Conservation (phyloP, 2,113 vertebrate genomes). For the Charina bottae region DNA sequence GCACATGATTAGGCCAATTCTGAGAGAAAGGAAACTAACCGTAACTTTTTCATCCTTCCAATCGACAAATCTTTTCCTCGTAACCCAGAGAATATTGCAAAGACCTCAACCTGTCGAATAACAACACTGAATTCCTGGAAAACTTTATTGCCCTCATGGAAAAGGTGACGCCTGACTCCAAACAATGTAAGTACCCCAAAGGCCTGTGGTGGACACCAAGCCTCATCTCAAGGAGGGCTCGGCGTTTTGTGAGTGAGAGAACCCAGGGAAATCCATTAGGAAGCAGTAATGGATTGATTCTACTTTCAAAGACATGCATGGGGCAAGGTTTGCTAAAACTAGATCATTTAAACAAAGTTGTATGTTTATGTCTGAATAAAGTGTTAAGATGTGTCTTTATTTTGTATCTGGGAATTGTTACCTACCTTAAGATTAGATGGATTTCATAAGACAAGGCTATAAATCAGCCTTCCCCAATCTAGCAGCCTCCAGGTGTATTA, state of each 20-base stretch:
- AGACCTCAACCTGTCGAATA: slow-evolving; percentile 94
- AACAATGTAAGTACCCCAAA: slow-evolving; percentile 88
- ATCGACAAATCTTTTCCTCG: slow-evolving; percentile 64
- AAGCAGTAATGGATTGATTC: neutral
- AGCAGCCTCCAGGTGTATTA: neutral
- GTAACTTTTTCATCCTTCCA: slow-evolving; percentile 64
- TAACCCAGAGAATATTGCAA: slow-evolving; percentile 96
- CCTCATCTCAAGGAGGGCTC: neutral
- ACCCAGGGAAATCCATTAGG: neutral
- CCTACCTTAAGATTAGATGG: neutral
- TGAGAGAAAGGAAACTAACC: slow-evolving; percentile 53
- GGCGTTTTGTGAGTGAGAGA: neutral
- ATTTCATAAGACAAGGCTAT: neutral
- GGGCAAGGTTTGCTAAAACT: neutral
- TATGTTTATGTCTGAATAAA: neutral
- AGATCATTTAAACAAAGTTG: neutral
- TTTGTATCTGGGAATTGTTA: neutral
- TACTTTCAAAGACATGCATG: neutral
- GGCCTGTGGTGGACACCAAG: neutral
- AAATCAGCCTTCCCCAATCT: neutral
- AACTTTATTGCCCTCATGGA: slow-evolving; percentile 99
- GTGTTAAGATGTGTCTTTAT: neutral
- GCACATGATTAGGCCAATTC: slow-evolving; percentile 20
- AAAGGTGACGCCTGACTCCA: slow-evolving; percentile 98
- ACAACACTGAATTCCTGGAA: slow-evolving; percentile 98